Evolutionary conservation across 2,888 invertebrate genomes (phyloP).

Genomic region (Esperia sulphurella): DNA sequence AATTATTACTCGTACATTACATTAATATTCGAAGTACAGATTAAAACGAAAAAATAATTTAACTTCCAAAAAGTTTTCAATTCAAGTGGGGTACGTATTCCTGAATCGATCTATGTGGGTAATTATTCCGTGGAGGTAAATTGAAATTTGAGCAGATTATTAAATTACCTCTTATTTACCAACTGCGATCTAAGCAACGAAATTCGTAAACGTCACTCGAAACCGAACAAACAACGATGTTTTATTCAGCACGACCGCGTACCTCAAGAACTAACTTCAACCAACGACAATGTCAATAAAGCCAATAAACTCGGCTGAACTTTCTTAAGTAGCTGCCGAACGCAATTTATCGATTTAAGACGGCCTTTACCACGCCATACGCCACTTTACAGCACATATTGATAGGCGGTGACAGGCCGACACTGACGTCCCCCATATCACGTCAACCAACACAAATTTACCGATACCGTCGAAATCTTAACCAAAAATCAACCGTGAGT

Average conservation of each 20-base stretch:
- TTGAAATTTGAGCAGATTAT: too few species aligned
- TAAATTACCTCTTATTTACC: too few species aligned
- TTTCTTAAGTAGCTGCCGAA: constrained; percentile 65
- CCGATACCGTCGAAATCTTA: background rate
- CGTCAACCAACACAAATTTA: constrained; percentile 14
- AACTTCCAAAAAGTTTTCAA: too few species aligned
- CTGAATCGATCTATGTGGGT: too few species aligned
- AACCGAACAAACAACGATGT: constrained; percentile 1
- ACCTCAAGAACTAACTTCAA: constrained; percentile 5
- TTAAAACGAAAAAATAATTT: too few species aligned
- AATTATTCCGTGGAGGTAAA: too few species aligned
- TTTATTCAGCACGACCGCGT: constrained; percentile 10
- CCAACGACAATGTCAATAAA: constrained; percentile 65
- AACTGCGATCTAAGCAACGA: background rate
- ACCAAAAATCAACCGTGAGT: constrained; percentile 26
- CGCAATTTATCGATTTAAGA: constrained; percentile 71
- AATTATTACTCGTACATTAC: too few species aligned
- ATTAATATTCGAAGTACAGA: too few species aligned
- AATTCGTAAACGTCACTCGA: background rate
- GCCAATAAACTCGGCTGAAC: constrained; percentile 62
- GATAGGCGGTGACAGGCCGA: constrained; percentile 69
- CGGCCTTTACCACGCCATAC: constrained; percentile 68
- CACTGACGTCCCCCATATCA: constrained; percentile 53
- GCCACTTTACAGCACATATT: constrained; percentile 71
- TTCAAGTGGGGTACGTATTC: too few species aligned